These are phyloP conservation scores for Ephestia elutella DNA, from an alignment of 1,140 invertebrate species.

Conservation along the genomic window DNA sequence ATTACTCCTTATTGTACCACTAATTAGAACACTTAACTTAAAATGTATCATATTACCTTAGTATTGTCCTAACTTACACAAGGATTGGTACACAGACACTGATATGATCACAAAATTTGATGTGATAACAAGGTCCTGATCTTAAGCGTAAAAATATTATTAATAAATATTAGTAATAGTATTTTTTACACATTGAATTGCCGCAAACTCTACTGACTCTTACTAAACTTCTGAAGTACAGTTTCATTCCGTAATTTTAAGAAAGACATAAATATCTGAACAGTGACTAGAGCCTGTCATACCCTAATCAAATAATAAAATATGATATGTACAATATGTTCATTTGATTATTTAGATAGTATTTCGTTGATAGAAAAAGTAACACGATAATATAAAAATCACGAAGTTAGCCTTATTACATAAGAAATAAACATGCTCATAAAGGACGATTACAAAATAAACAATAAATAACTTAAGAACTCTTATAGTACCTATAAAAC, in stretches of 20 bases:
- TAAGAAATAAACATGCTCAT: slow-evolving; percentile 13
- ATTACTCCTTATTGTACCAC: background rate
- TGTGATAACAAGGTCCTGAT: background rate
- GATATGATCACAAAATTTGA: background rate
- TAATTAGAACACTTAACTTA: background rate
- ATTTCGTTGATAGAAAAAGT: slow-evolving; percentile 36
- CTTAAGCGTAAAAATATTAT: too few species aligned
- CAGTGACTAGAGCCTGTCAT: slow-evolving; percentile 35
- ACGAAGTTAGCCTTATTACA: background rate
- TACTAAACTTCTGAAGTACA: background rate
- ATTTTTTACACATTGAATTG: too few species aligned
- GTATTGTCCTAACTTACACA: background rate
- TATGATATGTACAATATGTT: slow-evolving; percentile 51
- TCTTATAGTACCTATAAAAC: too few species aligned
- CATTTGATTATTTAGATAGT: slow-evolving; percentile 14
- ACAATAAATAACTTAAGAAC: slow-evolving; percentile 11
- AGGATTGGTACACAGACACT: background rate
- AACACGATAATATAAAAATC: slow-evolving; percentile 18
- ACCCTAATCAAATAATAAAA: slow-evolving; percentile 29
- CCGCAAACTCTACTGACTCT: background rate
- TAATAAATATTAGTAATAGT: too few species aligned
- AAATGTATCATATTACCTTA: background rate
- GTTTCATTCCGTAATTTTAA: background rate
- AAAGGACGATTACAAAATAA: slow-evolving; percentile 15
- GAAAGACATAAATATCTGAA: slow-evolving; percentile 1